Conservation (phyloP, 2,113 vertebrate genomes). For the Crotalus horridus region DNA sequence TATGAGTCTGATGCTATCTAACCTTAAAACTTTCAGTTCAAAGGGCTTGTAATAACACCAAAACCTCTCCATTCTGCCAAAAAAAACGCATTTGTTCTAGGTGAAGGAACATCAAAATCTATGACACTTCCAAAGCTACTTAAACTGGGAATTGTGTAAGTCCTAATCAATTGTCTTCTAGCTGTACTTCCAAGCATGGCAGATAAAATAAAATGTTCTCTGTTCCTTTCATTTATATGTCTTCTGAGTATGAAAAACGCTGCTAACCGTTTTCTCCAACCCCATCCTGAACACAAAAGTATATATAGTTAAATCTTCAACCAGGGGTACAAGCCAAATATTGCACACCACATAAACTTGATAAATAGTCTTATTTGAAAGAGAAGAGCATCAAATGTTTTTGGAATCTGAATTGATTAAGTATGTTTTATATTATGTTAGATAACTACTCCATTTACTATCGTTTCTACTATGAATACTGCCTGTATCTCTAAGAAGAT, state of each 20-base stretch:
- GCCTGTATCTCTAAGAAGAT: background rate
- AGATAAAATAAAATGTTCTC: constrained; percentile 56
- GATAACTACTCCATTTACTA: background rate
- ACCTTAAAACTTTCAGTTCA: constrained; percentile 52
- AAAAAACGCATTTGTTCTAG: constrained; percentile 54
- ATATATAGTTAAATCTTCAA: background rate
- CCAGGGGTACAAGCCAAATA: background rate
- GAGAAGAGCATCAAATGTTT: background rate
- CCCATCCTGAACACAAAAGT: background rate
- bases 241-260: constrained; percentile 35
- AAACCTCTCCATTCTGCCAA: constrained; percentile 47
- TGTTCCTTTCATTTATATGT: constrained; percentile 51
- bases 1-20: constrained; percentile 43
- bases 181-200: constrained; percentile 34
- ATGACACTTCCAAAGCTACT: constrained; percentile 46
- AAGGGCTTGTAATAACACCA: constrained; percentile 49
- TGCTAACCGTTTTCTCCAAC: constrained; percentile 18
- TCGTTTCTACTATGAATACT: background rate
- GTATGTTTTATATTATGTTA: background rate
- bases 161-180: constrained; percentile 42
- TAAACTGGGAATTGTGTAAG: constrained; percentile 50
- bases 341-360: background rate
- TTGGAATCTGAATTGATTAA: background rate
- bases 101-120: constrained; percentile 40
- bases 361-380: background rate